Evolutionary conservation across 2,797 vertebrate genomes (phyloP), one percentile per base, ranked within the genome.

Genomic region (Emys orbicularis): DNA sequence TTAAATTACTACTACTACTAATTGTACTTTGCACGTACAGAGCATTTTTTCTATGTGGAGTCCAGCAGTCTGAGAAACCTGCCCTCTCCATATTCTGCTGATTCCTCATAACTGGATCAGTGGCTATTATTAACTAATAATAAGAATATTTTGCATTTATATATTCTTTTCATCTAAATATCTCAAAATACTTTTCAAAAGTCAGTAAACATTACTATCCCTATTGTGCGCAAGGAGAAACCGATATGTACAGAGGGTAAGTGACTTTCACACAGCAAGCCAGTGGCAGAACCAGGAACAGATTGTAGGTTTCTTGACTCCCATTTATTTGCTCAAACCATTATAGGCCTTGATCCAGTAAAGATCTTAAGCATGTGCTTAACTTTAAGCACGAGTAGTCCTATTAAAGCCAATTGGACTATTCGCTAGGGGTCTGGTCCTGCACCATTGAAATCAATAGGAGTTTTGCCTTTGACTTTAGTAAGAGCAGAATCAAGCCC

Each of bases 21-120:
- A 65, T 83, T 96, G 37, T 54, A 13, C 90, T 95, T 93, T 87
- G 15, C 34, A 10, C 88, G 87, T 96, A 68, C 87, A 83, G 76
- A 21, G 19, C 15, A 81, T 3, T 50, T 89, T 89, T 95, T 82
- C 25, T 57, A 41, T 27, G 23, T 47, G 86, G 23, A 95, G 15
- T 37, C 50, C 84, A 53, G 47, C 47, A 93, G 34, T 50, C 79
- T 89, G 47, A 88, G 52, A 15, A 76, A 65, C 83, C 88, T 81
- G 76, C 34, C 19, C 72, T 8, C 82, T 91, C 84, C 52, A 27
- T 91, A 11, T 87, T 84, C 47, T 86, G 13, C 12, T 27, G 21
- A 47, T 93, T 94, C 29, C 72, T 59, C 53, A 80, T 50, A 86
- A 68, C 83, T 85, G 89, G 34, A 27, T 86, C 83, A 53, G 57